Base-by-base conservation (phyloP, 1,140 invertebrate species). In the Steinernema feltiae region DNA sequence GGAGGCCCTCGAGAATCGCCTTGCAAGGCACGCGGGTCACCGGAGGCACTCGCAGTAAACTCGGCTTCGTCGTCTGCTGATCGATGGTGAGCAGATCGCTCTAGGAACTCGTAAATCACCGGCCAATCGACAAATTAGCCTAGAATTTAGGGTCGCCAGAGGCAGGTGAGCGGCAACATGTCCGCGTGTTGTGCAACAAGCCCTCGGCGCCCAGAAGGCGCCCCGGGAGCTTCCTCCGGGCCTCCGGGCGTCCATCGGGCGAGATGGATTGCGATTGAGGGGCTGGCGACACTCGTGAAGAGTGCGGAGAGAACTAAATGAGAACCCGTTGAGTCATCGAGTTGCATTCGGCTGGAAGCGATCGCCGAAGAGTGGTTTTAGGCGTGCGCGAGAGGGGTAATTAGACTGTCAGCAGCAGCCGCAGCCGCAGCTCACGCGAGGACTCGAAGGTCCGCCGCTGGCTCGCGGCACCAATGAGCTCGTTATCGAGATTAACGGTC, bases 281-380 rank as follows among this genome's bases (percentile, higher is more conserved):
- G 53, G 53, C 15, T 27, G 53, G 7, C 3, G 53, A 63, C 53
- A 63, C 15, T 7, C 53, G 2, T 63, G 53, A 63, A 21, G 35
- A 41, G 35, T 41, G 7, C 35, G 7, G 35, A 41, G 35, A 41
- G 35, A 18, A 41, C 35, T 27, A 63, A 63, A n/a, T 63, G 53
- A 63, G 53, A 63, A 63, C 53, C 7, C 35, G 35, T n/a, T 63
- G 53, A 63, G 53, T 63, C 53, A 63, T 63, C 53, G 53, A 63
- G 53, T 63, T 63, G 15, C 53, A 27, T 27, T 63, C 53, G 53
- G 15, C 53, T 41, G 35, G 53, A 63, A 27, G 53, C 7, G 53
- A 63, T 63, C 53, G 12, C 24, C 53, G 7, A n/a, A n/a, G n/a
- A n/a, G n/a, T n/a, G n/a, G n/a, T n/a, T n/a, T n/a, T n/a, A n/a